Evolutionary conservation across 2,113 vertebrate genomes (phyloP).

Genomic region (Phyllostomus discolor): DNA sequence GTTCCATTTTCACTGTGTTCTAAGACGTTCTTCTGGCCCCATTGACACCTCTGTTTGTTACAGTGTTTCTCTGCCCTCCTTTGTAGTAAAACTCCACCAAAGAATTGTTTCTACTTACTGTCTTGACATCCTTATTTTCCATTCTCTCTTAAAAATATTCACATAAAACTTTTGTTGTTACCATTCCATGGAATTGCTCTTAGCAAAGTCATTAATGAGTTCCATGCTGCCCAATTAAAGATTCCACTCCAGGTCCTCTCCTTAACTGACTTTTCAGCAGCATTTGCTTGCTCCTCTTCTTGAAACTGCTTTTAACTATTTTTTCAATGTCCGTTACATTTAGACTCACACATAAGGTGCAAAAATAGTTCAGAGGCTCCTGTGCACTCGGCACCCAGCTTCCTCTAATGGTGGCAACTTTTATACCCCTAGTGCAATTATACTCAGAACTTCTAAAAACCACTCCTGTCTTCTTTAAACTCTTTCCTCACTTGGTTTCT

Average conservation of each 20-base stretch:
- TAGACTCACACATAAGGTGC: not conserved
- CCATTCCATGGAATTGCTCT: not conserved
- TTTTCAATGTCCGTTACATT: constrained; percentile 18
- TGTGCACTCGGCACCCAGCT: not conserved
- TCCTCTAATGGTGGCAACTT: not conserved
- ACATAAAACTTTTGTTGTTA: not conserved
- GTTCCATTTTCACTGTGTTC: not conserved
- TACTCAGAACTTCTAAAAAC: not conserved
- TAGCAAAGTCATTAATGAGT: not conserved
- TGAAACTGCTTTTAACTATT: not conserved
- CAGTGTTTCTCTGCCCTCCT: not conserved
- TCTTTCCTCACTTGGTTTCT: not conserved
- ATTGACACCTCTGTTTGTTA: not conserved
- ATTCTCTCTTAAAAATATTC: not conserved
- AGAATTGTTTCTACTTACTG: not conserved
- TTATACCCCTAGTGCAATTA: not conserved
- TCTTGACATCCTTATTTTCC: not conserved
- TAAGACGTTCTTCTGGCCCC: not conserved
- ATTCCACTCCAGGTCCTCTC: not conserved
- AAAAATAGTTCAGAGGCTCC: not conserved
- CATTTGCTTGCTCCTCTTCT: not conserved
- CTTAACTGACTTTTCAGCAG: not conserved
- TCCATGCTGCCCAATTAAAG: not conserved
- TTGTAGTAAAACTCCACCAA: not conserved
- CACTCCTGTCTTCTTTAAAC: not conserved